Conservation (phyloP, 1,140 invertebrate genomes). For the Calliphora vicina region DNA sequence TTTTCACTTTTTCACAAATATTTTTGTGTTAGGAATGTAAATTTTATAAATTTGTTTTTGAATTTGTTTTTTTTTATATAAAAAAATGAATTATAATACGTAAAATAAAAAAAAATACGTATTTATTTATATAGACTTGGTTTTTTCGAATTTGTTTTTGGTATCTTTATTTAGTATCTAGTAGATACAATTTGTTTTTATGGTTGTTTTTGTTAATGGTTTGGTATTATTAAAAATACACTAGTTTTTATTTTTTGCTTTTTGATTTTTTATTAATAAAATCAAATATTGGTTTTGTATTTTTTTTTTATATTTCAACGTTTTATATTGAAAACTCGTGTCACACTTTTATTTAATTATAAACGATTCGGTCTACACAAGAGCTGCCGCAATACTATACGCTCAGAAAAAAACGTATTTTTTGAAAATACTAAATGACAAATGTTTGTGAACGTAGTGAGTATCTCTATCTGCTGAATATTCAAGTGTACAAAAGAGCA, state of each 20-base stretch:
- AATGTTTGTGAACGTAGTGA: background rate
- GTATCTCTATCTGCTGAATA: background rate
- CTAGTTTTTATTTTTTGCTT: background rate
- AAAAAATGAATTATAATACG: background rate
- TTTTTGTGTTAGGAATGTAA: background rate
- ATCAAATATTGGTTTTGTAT: background rate
- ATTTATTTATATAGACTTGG: background rate
- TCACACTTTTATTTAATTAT: background rate
- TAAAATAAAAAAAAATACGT: slow-evolving; percentile 1
- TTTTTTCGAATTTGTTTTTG: background rate
- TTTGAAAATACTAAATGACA: background rate
- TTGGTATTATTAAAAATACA: background rate
- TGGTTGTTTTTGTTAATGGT: background rate
- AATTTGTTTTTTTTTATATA: slow-evolving; percentile 3
- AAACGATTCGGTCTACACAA: background rate
- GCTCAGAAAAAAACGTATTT: background rate
- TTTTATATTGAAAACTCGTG: background rate
- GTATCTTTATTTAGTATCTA: background rate
- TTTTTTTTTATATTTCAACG: background rate
- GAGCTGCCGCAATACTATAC: slow-evolving; percentile 2
- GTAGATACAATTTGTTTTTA: background rate
- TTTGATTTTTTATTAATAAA: background rate
- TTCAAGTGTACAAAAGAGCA: background rate
- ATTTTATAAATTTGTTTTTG: background rate
- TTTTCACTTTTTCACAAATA: too few species aligned